Percentiles rank a stretch among this genome's conserved stretches.
Conservation (phyloP, 2,797 vertebrate species). For the Schizopygopsis malacanthus region DNA sequence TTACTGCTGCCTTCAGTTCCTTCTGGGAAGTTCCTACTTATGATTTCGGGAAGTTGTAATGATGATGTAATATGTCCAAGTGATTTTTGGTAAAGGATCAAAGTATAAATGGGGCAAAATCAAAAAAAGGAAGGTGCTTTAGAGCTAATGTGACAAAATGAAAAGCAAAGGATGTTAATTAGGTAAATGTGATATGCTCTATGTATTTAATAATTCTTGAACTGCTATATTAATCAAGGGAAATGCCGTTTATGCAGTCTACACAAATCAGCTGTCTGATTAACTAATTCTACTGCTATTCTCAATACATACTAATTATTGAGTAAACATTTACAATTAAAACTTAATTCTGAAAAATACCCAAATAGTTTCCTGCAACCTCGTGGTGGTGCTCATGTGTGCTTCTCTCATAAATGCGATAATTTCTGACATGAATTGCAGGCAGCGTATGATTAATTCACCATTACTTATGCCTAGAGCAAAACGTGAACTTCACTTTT, state of each 20-base stretch:
- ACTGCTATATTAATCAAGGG: background rate
- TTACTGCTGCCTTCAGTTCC: constrained; percentile 16
- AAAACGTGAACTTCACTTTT: background rate
- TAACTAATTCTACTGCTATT: background rate
- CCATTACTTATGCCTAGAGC: background rate
- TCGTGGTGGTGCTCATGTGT: background rate
- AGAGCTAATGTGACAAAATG: background rate
- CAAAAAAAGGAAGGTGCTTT: background rate
- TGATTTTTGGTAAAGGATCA: constrained; percentile 9
- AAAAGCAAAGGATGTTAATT: constrained; percentile 2
- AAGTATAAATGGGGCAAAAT: background rate
- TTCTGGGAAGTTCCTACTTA: background rate
- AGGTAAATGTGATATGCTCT: background rate
- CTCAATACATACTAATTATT: background rate
- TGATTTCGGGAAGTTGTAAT: constrained; percentile 7
- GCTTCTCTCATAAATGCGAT: background rate
- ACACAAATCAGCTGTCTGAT: background rate
- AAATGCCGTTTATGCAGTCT: background rate
- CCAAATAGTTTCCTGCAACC: background rate
- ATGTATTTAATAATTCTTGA: background rate
- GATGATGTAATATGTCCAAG: background rate
- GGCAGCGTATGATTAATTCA: background rate
- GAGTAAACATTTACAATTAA: background rate
- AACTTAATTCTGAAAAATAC: background rate
- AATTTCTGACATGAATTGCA: background rate